Evolutionary conservation across 2,113 vertebrate genomes (phyloP).

Genomic region (Neolamprologus modestus): DNA sequence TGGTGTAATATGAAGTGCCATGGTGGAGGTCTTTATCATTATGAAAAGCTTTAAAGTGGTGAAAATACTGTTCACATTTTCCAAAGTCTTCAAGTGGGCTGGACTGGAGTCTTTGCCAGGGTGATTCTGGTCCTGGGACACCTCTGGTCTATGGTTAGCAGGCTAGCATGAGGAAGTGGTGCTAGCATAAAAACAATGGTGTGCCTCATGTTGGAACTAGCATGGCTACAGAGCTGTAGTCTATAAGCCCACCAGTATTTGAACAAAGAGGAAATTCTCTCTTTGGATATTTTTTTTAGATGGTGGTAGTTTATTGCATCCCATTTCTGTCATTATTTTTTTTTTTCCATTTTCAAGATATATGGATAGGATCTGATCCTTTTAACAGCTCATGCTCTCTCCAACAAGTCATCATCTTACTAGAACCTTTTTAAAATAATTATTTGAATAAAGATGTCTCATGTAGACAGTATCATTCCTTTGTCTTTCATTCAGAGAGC

Average conservation of each 20-base stretch:
- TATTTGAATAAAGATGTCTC: neutral
- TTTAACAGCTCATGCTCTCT: neutral
- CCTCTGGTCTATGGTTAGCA: neutral
- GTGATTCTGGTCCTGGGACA: neutral
- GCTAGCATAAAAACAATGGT: neutral
- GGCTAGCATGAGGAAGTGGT: neutral
- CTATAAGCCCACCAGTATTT: neutral
- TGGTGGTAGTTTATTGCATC: neutral
- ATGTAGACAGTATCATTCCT: neutral
- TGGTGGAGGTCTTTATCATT: neutral
- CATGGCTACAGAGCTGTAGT: neutral
- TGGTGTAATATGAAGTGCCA: neutral
- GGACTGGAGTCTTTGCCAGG: neutral
- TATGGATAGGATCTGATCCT: neutral
- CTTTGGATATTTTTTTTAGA: neutral
- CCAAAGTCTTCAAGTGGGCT: neutral
- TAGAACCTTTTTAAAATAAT: neutral
- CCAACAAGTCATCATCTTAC: neutral
- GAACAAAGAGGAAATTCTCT: neutral
- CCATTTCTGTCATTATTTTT: neutral
- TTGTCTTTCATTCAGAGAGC: neutral
- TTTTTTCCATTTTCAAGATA: neutral
- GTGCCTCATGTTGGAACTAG: neutral
- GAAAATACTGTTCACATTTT: neutral
- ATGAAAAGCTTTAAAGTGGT: neutral